A percentile compares a stretch with the other conserved stretches of the same genome.
These are phyloP conservation scores for Grallaria varia DNA, from an alignment of 2,113 vertebrate species.

Conservation along the genomic window DNA sequence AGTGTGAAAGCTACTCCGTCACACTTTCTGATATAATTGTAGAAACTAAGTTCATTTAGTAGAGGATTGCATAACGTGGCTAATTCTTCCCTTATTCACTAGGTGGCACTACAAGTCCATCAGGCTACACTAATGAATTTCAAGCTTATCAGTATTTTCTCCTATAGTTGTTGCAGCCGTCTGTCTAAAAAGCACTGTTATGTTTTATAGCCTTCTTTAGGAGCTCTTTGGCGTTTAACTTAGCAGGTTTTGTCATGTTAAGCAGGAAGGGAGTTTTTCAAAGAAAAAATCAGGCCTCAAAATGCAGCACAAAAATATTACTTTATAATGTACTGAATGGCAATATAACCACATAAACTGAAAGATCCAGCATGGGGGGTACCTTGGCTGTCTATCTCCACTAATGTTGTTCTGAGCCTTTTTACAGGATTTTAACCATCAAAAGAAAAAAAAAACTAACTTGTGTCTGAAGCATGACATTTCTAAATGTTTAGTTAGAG, in stretches of 20 bases:
- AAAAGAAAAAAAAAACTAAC: background rate
- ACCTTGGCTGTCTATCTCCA: too few species aligned
- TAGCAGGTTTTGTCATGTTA: background rate
- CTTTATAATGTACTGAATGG: background rate
- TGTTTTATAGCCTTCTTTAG: background rate
- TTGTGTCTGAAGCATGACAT: background rate
- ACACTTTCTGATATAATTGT: background rate
- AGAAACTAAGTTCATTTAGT: background rate
- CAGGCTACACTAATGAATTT: background rate
- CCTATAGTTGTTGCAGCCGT: rapidly evolving
- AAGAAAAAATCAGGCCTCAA: background rate
- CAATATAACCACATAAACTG: background rate
- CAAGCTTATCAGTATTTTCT: background rate
- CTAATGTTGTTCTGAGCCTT: too few species aligned
- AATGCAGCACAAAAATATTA: background rate
- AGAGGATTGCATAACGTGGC: background rate
- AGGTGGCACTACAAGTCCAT: conserved; percentile 63
- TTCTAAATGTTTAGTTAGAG: background rate
- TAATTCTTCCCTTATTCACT: background rate
- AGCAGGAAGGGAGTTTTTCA: background rate
- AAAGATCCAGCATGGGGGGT: background rate
- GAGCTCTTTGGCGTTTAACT: background rate
- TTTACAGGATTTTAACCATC: too few species aligned
- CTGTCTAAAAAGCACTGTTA: background rate
- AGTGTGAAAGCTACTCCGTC: background rate